Conservation (phyloP, 2,888 invertebrate genomes). For the Aporophyla lueneburgensis region DNA sequence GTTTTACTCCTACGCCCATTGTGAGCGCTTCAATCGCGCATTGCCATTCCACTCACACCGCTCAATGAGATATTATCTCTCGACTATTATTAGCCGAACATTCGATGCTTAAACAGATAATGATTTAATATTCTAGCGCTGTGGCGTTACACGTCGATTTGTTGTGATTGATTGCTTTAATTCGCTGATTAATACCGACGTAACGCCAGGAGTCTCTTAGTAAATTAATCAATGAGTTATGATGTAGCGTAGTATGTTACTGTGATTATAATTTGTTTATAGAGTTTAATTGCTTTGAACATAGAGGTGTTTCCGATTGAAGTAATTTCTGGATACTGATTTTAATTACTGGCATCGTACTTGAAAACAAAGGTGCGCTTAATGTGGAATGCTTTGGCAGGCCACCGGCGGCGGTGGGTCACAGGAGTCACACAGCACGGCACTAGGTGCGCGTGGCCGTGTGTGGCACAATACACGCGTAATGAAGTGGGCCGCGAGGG, state of each 20-base stretch:
- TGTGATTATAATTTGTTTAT: conserved; percentile 14
- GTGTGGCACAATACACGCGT: conserved; percentile 88
- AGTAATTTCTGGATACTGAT: conserved; percentile 39
- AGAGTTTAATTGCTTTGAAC: conserved; percentile 40
- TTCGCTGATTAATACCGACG: conserved; percentile 73
- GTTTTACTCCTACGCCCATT: conserved; percentile 89
- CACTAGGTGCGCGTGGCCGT: conserved; percentile 76
- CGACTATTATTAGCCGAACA: conserved; percentile 80
- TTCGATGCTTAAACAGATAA: conserved; percentile 82
- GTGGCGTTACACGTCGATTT: conserved; percentile 74
- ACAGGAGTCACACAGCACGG: conserved; percentile 77
- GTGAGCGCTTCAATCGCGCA: conserved; percentile 82
- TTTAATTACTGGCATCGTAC: conserved; percentile 57
- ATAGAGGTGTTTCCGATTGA: conserved; percentile 13
- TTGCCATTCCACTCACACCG: conserved; percentile 80
- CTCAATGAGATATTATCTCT: conserved; percentile 88
- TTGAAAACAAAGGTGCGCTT: conserved; percentile 73
- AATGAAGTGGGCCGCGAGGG: conserved; percentile 90
- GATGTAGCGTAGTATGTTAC: conserved; percentile 25
- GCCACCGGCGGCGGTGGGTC: conserved; percentile 83
- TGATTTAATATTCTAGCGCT: conserved; percentile 79
- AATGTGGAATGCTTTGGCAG: conserved; percentile 74
- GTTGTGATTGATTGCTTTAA: conserved; percentile 83
- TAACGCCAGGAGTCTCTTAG: conserved; percentile 75
- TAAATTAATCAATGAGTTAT: conserved; percentile 49